Base-by-base conservation (phyloP, 1,140 invertebrate genomes). In the Solenopsis fugax region DNA sequence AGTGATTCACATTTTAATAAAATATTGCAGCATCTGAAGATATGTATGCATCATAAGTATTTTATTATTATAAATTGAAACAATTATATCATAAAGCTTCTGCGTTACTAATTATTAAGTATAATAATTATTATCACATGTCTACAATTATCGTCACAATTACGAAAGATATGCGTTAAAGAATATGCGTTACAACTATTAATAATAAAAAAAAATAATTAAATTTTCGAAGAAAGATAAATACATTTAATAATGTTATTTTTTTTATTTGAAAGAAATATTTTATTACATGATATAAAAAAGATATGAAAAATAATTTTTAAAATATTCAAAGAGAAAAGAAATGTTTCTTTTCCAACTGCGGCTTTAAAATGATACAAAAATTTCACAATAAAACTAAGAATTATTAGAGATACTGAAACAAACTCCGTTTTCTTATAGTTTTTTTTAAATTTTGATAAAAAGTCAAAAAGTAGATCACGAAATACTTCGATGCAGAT, bases 151-250 rank as follows among this genome's bases (percentile, higher is more conserved):
- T 52, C 4, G 13, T 52, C 10, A 5, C 1, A 58, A 41, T 41
- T 24, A 24, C 2, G n/a, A n/a, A 72, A 72, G 10, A 71, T 24
- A 34, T 16, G 0, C 1, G 24, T 58, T 75, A 58, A n/a, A n/a
- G 10, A 0, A 71, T 24, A 34, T 16, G 0, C 1, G 24, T 58
- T 75, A 58, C n/a, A 60, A 45, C 6, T 75, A 0, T 60, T 60
- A 45, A 60, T 60, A 58, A 69, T 50, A 24, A 69, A 65, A 29
- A 65, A 29, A 64, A 67, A 69, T 69, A 7, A 69, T 24, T 62
- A 6, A 9, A 58, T 24, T 58, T 54, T 54, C 13, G 12, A 41
- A 45, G 10, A 75, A 58, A 58, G 4, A 16, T 58, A 75, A 58
- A 5, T 75, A n/a, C 1, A 16, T 48, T 9, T 69, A 72, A 52